Conservation (phyloP, 2,888 invertebrate genomes). For the Deroplatys truncata region DNA sequence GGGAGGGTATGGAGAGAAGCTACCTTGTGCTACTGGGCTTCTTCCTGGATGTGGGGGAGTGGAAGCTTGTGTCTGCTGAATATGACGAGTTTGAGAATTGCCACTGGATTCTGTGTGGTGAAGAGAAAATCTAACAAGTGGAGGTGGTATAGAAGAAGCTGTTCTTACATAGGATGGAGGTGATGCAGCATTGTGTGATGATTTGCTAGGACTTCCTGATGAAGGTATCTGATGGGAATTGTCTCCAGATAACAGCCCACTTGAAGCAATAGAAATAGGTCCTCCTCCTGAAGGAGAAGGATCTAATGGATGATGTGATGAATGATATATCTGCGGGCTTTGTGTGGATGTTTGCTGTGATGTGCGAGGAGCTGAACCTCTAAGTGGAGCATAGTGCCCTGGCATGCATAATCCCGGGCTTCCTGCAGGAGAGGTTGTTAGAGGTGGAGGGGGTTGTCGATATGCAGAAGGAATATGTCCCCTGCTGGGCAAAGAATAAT, state of each 20-base stretch:
- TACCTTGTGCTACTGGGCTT: conserved; percentile 36
- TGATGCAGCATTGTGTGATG: conserved; percentile 40
- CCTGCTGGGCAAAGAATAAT: conserved; percentile 9
- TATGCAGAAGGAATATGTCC: conserved; percentile 32
- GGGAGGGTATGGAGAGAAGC: conserved; percentile 46
- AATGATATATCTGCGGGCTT: conserved; percentile 44
- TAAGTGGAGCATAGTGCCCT: not conserved
- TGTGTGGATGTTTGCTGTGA: not conserved
- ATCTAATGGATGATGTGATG: conserved; percentile 49
- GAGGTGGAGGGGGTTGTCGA: conserved; percentile 36
- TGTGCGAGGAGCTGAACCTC: conserved; percentile 3
- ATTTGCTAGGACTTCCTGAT: conserved; percentile 41
- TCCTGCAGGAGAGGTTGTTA: conserved; percentile 30
- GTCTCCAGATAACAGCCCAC: not conserved
- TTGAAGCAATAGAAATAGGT: conserved; percentile 44
- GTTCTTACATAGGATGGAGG: conserved; percentile 36
- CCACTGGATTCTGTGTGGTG: conserved; percentile 8
- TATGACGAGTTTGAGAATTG: conserved; percentile 7
- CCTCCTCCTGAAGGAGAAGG: conserved; percentile 54
- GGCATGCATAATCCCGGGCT: conserved; percentile 3
- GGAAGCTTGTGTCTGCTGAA: conserved; percentile 20
- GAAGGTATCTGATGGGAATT: conserved; percentile 36
- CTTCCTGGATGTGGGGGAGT: conserved; percentile 19
- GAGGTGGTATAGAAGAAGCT: conserved; percentile 18
- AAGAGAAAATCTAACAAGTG: conserved; percentile 23